Evolutionary conservation across 2,888 invertebrate genomes (phyloP).

Genomic region (Prenolepis imparis): DNA sequence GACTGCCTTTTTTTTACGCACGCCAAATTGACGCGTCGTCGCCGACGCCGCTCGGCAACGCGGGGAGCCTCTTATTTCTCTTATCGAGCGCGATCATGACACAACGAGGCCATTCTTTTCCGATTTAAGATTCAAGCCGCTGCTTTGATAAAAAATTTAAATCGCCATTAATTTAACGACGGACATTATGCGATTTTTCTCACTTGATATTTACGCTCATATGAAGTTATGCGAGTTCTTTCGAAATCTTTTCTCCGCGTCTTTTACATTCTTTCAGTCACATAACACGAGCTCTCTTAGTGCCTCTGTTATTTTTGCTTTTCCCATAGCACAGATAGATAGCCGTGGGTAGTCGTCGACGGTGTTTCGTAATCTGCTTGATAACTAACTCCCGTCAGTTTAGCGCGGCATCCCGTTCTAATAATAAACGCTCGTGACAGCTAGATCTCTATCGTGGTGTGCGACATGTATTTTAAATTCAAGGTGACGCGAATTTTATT

Average conservation of each 20-base stretch:
- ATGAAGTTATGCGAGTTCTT: background rate
- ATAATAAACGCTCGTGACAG: constrained; percentile 38
- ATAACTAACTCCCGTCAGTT: constrained; percentile 30
- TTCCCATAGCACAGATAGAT: background rate
- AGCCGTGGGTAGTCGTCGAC: background rate
- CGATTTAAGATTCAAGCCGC: background rate
- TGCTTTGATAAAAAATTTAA: background rate
- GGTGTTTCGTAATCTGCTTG: constrained; percentile 27
- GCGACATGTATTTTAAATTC: constrained; percentile 45
- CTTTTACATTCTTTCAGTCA: background rate
- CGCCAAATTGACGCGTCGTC: constrained; percentile 61
- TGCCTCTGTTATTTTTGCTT: background rate
- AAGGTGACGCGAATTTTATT: constrained; percentile 43
- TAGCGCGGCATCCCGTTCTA: constrained; percentile 17
- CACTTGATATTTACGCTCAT: background rate
- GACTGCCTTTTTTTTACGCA: constrained; percentile 66
- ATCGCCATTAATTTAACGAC: background rate
- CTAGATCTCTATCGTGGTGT: background rate
- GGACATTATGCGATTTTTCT: background rate
- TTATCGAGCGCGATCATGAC: constrained; percentile 13
- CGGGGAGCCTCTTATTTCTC: background rate
- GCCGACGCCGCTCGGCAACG: constrained; percentile 1
- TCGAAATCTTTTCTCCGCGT: too few relatives aligned
- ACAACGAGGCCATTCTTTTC: background rate
- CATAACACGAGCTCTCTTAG: background rate